A percentile compares a stretch with the other conserved stretches of the same genome.
Conservation (phyloP, 1,140 invertebrate genomes). For the Drosophila athabasca region DNA sequence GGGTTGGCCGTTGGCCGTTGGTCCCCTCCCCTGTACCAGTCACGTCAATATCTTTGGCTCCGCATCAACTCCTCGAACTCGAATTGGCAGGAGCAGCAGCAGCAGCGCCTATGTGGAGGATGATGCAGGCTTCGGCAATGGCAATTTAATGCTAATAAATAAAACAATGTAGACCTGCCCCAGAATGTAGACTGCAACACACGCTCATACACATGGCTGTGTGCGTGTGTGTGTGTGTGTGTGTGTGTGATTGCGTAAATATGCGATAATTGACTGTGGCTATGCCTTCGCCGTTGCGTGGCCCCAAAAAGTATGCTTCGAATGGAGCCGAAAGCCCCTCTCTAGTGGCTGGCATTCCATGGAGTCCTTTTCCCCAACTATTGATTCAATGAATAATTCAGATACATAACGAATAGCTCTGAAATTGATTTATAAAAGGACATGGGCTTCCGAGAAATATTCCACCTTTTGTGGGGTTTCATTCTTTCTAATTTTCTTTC, state of each 20-base stretch:
- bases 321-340: neutral
- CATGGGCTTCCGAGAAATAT: too few relatives aligned
- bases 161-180: constrained; percentile 13
- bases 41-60: too few relatives aligned
- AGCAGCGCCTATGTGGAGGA: too few relatives aligned
- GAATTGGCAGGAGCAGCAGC: too few relatives aligned
- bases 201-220: constrained; percentile 6
- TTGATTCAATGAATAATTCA: constrained; percentile 46
- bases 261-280: constrained; percentile 31
- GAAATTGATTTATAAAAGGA: too few relatives aligned
- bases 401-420: neutral
- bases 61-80: too few relatives aligned
- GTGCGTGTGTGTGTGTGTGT: constrained; percentile 11
- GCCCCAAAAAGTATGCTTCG: constrained; percentile 57
- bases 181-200: constrained; percentile 21
- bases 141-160: constrained; percentile 77
- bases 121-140: constrained; percentile 55
- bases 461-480: too few relatives aligned
- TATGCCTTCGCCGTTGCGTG: neutral
- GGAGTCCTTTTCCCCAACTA: constrained; percentile 29
- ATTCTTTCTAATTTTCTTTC: too few relatives aligned
- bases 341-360: neutral
- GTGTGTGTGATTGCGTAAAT: constrained; percentile 30
- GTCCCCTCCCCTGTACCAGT: too few relatives aligned
- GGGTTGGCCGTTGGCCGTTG: too few relatives aligned